Evolutionary conservation across 2,113 vertebrate genomes (phyloP).

Genomic region (Hiodon tergisus): DNA sequence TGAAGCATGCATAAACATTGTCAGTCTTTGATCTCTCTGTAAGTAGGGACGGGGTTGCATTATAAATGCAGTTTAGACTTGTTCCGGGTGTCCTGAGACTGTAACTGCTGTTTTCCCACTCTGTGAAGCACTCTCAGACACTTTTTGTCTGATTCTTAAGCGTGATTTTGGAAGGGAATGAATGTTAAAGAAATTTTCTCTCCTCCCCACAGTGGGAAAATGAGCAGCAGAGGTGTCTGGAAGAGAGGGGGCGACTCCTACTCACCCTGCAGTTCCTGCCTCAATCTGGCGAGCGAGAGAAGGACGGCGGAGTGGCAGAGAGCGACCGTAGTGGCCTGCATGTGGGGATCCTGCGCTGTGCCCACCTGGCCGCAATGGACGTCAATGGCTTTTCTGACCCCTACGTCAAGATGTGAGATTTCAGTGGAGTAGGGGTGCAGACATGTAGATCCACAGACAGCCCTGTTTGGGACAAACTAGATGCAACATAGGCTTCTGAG

Average conservation of each 20-base stretch:
- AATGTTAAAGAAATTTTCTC: background rate
- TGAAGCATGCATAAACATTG: too few species aligned
- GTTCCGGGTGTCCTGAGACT: too few species aligned
- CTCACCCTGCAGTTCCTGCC: slow-evolving; percentile 68
- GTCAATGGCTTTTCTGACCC: slow-evolving; percentile 83
- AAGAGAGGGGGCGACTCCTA: slow-evolving; percentile 75
- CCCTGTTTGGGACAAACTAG: too few species aligned
- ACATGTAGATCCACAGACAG: too few species aligned
- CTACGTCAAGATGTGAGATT: slow-evolving; percentile 78
- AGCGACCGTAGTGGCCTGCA: slow-evolving; percentile 54
- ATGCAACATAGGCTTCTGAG: too few species aligned
- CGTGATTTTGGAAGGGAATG: background rate
- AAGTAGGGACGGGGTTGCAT: too few species aligned
- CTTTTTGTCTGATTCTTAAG: background rate
- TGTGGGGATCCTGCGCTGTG: slow-evolving; percentile 76
- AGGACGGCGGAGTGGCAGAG: slow-evolving; percentile 3
- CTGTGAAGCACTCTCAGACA: background rate
- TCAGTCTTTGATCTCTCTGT: too few species aligned
- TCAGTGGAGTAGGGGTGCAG: background rate
- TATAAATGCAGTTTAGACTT: too few species aligned
- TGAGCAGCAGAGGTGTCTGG: slow-evolving; percentile 68
- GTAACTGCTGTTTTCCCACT: too few species aligned
- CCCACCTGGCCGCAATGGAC: slow-evolving; percentile 81
- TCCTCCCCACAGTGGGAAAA: slow-evolving; percentile 64
- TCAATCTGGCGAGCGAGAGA: slow-evolving; percentile 28